Evolutionary conservation across 2,888 invertebrate species (phyloP), one percentile per base, ranked within the genome.

Genomic region (Tinea semifulvella): DNA sequence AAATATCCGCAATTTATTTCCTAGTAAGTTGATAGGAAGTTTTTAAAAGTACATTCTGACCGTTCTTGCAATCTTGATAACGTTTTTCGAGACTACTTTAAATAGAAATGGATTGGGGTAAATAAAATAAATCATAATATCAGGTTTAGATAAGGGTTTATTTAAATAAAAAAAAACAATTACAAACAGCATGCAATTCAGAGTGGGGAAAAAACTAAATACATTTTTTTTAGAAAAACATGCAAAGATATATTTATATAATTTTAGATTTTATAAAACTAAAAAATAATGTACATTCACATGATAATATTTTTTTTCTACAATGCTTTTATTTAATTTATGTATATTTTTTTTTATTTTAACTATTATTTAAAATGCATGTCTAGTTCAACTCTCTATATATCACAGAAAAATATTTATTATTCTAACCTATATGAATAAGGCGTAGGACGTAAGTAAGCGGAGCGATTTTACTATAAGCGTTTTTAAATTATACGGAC

Each of bases 381-480:
- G 13, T 36, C 36, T 36, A 36, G 11, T 36, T 36, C 36, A 17
- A 18, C n/a, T 18, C 36, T 36, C 11, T 27, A 35, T 16, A 16
- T 36, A 36, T 36, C 36, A 36, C 36, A 36, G 36, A 36, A 18
- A 36, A 36, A 6, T 2, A 36, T 36, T 36, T 36, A 18, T 36
- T 16, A 36, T 36, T 36, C 36, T 36, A 36, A 36, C 5, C 18
- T 36, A 16, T 14, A 36, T 31, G 36, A 3, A 36, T 36, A 18
- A 36, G 3, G 7, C n/a, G n/a, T 28, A 11, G 5, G 7, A n/a
- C 4, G 4, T 4, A 11, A 28, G 11, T 28, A 22, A 28, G 28
- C 28, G 10, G 28, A 28, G 28, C 28, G 28, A 28, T 28, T 22
- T 7, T 8, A 22, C 22, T 5, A 22, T 22, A 7, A 28, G 28